Base-by-base conservation (phyloP, 2,113 vertebrate genomes). In the Sula dactylatra region DNA sequence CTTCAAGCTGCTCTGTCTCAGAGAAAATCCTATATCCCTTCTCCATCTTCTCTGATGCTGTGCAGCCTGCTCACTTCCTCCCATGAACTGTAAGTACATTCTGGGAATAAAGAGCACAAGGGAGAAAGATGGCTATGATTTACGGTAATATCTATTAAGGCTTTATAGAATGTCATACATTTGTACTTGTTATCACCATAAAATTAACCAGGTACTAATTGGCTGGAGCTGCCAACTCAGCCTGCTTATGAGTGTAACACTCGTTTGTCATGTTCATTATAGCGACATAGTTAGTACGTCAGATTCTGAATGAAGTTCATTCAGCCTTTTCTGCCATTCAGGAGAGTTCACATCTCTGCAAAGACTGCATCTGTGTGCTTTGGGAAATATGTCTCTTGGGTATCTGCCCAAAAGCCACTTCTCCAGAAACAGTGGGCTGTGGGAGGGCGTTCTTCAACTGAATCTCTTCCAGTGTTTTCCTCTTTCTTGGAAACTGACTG, bases 151-250 rank as follows among this genome's bases (percentile, higher is more conserved):
- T 92, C 95, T 90, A 97, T 97, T 96, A 95, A 92, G 95, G 47
- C 65, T 97, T 97, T 96, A 96, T 91, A 95, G 90, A 97, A 97
- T 90, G 92, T 96, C 91, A 95, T 96, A 97, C 88, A 94, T 88
- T 88, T 97, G 95, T 97, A 96, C 89, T 96, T 94, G 85, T 89
- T 94, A 96, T 83, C 81, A 86, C 95, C 86, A 20, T 96, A 95
- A 97, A 97, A 97, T 97, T 96, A 96, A 97, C 96, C 86, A 67
- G 94, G 94, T 96, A 73, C 85, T 97, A 94, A 96, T 97, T 97
- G 96, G 95, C 95, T 94, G 94, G 64, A 96, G 85, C 86, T 97
- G 96, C 93, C 94, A 97, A 91, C 69, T 96, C 91, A 91, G 74
- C 94, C 52, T 85, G 52, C 86, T 65, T 69, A 38, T 72, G 54